Percentiles rank a stretch among this genome's conserved stretches.
Conservation (phyloP, 2,113 vertebrate genomes). For the Castor canadensis region DNA sequence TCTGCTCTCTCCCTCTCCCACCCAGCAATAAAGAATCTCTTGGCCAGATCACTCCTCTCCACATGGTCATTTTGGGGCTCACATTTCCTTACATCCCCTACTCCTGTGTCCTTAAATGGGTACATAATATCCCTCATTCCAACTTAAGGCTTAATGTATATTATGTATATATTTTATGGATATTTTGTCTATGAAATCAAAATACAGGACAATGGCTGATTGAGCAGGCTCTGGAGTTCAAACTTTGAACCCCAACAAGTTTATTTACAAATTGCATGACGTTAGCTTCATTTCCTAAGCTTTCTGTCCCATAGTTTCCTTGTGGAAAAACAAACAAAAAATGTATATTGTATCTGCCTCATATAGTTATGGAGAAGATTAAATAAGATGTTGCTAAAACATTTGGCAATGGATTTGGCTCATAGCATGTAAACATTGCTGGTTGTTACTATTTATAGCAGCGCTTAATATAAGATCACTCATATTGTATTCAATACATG, state of each 20-base stretch:
- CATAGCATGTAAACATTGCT: neutral
- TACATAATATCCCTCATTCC: neutral
- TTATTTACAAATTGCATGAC: neutral
- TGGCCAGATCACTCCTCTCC: too few species aligned
- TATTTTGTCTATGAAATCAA: conserved; percentile 26
- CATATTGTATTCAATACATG: neutral
- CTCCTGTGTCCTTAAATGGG: neutral
- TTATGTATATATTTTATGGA: too few species aligned
- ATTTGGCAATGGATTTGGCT: neutral
- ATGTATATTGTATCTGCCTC: neutral
- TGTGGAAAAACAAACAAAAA: neutral
- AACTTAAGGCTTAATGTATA: neutral
- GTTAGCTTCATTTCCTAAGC: neutral
- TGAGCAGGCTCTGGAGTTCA: neutral
- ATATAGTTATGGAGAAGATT: neutral
- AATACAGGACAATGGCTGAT: neutral
- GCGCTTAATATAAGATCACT: neutral
- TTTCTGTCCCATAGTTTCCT: neutral
- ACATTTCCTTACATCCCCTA: too few species aligned
- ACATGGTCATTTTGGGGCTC: too few species aligned
- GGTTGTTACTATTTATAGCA: conserved; percentile 8
- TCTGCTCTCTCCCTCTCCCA: too few species aligned
- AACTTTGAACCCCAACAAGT: neutral
- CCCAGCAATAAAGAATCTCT: too few species aligned
- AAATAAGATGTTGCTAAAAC: conserved; percentile 29